Evolutionary conservation across 2,888 invertebrate genomes (phyloP).

Genomic region (Bimastos eiseni): DNA sequence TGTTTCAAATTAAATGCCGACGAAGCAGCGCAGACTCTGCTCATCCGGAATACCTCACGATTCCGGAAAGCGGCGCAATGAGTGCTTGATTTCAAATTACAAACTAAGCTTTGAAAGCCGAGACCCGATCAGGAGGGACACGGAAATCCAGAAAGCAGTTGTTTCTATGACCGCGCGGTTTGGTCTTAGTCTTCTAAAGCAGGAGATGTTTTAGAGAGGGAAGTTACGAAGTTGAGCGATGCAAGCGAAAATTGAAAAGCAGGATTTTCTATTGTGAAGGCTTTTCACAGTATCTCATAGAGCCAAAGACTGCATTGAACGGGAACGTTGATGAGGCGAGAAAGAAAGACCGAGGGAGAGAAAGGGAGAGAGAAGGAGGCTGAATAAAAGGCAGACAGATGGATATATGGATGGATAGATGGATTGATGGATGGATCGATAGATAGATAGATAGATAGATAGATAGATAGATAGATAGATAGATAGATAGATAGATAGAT

Average conservation of each 20-base stretch:
- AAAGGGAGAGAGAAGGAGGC: background rate
- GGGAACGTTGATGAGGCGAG: background rate
- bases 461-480: background rate
- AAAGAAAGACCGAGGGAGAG: background rate
- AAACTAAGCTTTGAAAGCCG: background rate
- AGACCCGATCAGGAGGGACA: background rate
- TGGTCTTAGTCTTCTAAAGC: background rate
- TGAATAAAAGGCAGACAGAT: background rate
- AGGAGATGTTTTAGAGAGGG: background rate
- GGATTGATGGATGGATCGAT: background rate
- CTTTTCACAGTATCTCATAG: no score
- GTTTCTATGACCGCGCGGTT: background rate
- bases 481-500: background rate
- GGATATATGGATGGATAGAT: background rate
- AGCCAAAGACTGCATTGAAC: no score
- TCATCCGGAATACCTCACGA: background rate
- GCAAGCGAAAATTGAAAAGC: background rate
- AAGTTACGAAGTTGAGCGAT: background rate
- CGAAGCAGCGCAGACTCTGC: background rate
- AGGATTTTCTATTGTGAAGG: background rate
- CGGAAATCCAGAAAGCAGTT: background rate
- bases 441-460: background rate
- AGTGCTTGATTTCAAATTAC: background rate
- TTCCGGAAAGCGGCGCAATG: background rate
- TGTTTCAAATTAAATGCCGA: background rate